Evolutionary conservation across 2,113 vertebrate species (phyloP).

Genomic region (Argyrosomus japonicus): DNA sequence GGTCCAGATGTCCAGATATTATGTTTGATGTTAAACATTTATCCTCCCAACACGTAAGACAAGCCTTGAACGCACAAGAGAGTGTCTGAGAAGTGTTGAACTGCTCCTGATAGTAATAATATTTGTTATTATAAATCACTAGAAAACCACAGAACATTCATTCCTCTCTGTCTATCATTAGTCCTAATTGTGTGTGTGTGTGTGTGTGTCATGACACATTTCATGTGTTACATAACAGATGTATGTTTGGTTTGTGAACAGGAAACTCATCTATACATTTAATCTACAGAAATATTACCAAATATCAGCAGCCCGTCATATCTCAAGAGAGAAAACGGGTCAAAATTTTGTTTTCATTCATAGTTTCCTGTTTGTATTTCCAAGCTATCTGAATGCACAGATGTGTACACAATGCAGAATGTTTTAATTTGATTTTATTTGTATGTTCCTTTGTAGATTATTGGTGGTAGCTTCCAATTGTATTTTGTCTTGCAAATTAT

Average conservation of each 20-base stretch:
- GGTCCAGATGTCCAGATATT: no score
- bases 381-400: background rate
- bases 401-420: background rate
- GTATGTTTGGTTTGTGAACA: background rate
- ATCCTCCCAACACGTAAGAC: no score
- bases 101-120: no score
- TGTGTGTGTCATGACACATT: no score
- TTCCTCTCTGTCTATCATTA: no score
- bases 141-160: no score
- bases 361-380: slow-evolving; percentile 24
- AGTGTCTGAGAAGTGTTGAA: no score
- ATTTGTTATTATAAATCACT: no score
- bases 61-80: no score
- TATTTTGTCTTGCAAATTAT: background rate
- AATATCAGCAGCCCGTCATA: background rate
- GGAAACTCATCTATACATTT: background rate
- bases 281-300: background rate
- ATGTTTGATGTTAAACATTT: no score
- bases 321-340: slow-evolving; percentile 17
- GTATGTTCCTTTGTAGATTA: background rate
- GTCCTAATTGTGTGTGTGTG: no score
- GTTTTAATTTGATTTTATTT: background rate
- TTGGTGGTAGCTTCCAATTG: background rate
- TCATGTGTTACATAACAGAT: no score
- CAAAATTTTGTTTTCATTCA: slow-evolving; percentile 9